These are phyloP conservation scores for Limnodromus scolopaceus DNA, from an alignment of 2,797 vertebrate species.

Conservation along the genomic window DNA sequence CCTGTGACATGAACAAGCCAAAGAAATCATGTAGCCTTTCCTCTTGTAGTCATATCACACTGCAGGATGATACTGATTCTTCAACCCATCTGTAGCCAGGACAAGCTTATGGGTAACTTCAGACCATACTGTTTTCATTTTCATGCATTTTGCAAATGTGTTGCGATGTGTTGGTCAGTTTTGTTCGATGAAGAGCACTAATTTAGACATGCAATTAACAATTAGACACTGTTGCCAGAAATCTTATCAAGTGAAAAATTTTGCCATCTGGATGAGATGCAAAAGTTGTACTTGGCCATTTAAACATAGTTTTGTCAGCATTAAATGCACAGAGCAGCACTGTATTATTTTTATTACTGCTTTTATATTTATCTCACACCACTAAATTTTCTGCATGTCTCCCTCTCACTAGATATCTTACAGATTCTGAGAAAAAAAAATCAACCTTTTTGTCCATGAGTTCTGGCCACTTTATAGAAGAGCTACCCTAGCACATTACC, in stretches of 20 bases:
- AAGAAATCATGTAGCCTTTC: neutral
- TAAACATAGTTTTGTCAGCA: neutral
- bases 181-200: neutral
- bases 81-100: neutral
- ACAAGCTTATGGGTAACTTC: neutral
- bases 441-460: neutral
- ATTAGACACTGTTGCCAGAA: neutral
- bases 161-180: neutral
- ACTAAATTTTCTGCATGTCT: neutral
- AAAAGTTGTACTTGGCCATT: neutral
- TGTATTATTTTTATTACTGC: neutral
- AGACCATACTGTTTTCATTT: neutral
- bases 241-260: neutral
- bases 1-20: neutral
- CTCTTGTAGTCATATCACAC: neutral
- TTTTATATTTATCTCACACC: neutral
- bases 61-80: neutral
- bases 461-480: neutral
- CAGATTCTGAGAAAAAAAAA: neutral
- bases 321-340: neutral
- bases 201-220: neutral
- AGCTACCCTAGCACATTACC: neutral
- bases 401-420: neutral
- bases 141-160: neutral
- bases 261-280: neutral